Evolutionary conservation across 2,113 vertebrate genomes (phyloP), one percentile per base, ranked within the genome.

Genomic region (Clarias gariepinus): DNA sequence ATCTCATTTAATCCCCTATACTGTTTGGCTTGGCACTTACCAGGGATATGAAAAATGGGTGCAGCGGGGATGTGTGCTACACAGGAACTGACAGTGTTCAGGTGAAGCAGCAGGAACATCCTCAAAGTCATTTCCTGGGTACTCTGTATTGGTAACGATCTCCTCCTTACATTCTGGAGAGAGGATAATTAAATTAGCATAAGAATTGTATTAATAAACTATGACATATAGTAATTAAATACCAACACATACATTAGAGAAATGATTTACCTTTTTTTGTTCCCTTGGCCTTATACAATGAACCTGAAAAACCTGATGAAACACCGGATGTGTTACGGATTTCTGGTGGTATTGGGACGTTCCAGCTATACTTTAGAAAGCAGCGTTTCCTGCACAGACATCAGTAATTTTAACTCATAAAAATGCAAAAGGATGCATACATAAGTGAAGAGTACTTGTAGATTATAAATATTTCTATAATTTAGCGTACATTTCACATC

Each of bases 81-180:
- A 89, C 33, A 89, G 63, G 1, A 87, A 23, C 36, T 80, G 89
- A 66, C 89, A 90, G 69, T 84, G 76, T 30, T 86, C 81, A 61
- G 89, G 41, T 0, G 89, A 90, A 25, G 74, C 81, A 33, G 84
- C 81, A 8, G 33, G 64, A 15, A 86, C 15, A 2, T 68, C 25
- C 76, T 84, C 80, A 30, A 88, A 68, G 81, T 88, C 89, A 60
- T 77, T 81, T 23, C 84, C 86, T 16, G 58, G 58, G 69, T 84
- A 88, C 10, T 88, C 66, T 23, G 8, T 53, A 15, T 86, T 9
- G 0, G 10, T 30, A 23, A 63, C 61, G 21, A 88, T 86, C 47
- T 84, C 28, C 25, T 61, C 23, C 6, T 61, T 30, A 47, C 83
- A 84, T 73, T 58, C 82, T 83, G 28, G 4, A 55, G 23, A 76